Base-by-base conservation (phyloP, 2,797 vertebrate genomes). In the Myioborus miniatus region DNA sequence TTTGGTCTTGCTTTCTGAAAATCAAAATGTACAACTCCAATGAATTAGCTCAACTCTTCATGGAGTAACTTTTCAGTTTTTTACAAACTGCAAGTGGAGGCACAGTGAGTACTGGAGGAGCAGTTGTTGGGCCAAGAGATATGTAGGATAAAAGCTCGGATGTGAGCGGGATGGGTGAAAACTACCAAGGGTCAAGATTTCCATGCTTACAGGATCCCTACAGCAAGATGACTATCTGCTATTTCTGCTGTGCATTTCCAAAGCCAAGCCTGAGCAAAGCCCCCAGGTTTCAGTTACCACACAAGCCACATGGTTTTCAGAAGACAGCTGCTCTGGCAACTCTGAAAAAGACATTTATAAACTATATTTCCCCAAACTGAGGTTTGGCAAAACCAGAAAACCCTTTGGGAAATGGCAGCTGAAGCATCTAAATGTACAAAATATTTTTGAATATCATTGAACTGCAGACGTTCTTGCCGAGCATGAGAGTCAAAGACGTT, bases 341-440 rank as follows among this genome's bases (percentile, higher is more conserved):
- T 41, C 67, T 32, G 36, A 56, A 74, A 81, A 67, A 74, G 12
- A 4, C 6, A 43, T 50, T 64, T 55, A 68, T 41, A 44, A 92
- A 59, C 12, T 47, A 41, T 11, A 55, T 79, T 78, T 88, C 29
- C 32, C 27, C 26, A 53, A 50, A 41, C 6, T 52, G 58, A 90
- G 46, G 29, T 47, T 56, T 29, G 36, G 47, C 3, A 58, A 83
- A 94, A 39, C 7, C 46, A 79, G n/a, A 3, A 86, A 87, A 67
- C 11, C 27, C n/a, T 58, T 68, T 65, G 50, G 56, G 64, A 93
- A 86, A 58, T 37, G 15, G 39, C 70, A 58, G 29, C 50, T 87
- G 30, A 56, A 87, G 62, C 56, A 83, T 30, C 21, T 77, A 72
- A 90, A 89, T 85, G n/a, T 79, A 69, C 49, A 74, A 85, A 85